Conservation (phyloP, 2,888 invertebrate species). For the Dioctria linearis region DNA sequence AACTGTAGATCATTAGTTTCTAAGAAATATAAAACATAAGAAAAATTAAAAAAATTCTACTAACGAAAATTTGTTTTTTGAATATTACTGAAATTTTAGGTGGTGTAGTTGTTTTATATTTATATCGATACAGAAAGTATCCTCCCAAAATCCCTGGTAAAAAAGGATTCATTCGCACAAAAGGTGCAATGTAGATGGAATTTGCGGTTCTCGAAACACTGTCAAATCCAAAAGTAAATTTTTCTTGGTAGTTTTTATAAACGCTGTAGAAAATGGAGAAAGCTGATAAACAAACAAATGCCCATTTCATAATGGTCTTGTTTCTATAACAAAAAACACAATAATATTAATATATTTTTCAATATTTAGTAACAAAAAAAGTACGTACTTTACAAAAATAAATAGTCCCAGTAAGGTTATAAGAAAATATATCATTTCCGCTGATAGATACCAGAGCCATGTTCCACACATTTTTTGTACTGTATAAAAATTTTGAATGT, state of each 20-base stretch:
- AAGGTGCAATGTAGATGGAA: conserved; percentile 8
- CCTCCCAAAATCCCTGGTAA: conserved; percentile 18
- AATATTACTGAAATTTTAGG: conserved; percentile 10
- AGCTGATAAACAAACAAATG: not conserved
- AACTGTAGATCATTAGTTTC: no score
- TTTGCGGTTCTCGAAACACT: not conserved
- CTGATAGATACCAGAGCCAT: conserved; percentile 28
- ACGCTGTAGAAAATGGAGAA: not conserved
- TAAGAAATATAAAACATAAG: no score
- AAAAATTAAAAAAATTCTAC: no score
- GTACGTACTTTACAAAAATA: not conserved
- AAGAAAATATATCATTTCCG: conserved; percentile 20
- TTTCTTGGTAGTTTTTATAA: not conserved
- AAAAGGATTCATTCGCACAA: conserved; percentile 24
- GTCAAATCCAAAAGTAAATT: not conserved
- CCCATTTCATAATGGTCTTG: not conserved
- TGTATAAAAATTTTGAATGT: conserved; percentile 7
- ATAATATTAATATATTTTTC: not conserved
- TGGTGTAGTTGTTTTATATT: not conserved
- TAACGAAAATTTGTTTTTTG: no score
- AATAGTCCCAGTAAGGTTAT: conserved; percentile 10
- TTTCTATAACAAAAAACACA: not conserved
- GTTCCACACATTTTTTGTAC: conserved; percentile 20
- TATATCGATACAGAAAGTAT: not conserved
- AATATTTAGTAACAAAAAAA: not conserved